Conservation (phyloP, 2,888 invertebrate species). For the Brassicogethes aeneus region DNA sequence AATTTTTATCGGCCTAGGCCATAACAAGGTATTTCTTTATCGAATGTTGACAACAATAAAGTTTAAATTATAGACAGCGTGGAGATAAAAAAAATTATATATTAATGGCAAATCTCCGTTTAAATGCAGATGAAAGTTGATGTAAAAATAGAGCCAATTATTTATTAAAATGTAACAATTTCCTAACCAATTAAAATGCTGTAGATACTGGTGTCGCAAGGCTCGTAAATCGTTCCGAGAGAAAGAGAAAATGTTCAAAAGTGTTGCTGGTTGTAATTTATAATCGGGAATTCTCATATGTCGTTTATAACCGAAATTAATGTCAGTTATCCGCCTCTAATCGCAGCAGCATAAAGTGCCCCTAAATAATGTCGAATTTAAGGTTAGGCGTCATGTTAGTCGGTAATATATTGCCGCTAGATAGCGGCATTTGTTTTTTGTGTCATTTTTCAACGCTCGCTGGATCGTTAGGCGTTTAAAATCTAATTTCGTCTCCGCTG, state of each 20-base stretch:
- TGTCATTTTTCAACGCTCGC: constrained; percentile 38
- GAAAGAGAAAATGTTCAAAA: constrained; percentile 10
- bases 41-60: no score
- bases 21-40: no score
- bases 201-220: constrained; percentile 21
- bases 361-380: constrained; percentile 23
- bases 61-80: no score
- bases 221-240: constrained; percentile 22
- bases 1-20: no score
- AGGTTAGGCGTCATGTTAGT: constrained; percentile 22
- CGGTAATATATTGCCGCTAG: constrained; percentile 30
- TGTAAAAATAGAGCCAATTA: no score
- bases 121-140: no score
- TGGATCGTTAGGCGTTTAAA: constrained; percentile 42
- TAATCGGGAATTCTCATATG: constrained; percentile 31
- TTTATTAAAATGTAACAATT: constrained; percentile 11
- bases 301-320: constrained; percentile 38
- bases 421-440: constrained; percentile 27
- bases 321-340: constrained; percentile 35
- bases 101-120: no score
- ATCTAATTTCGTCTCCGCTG: constrained; percentile 40
- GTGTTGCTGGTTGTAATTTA: constrained; percentile 25
- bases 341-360: constrained; percentile 26
- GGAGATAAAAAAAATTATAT: no score
- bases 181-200: constrained; percentile 24